These are phyloP conservation scores for Calycopis cecrops DNA, from an alignment of 1,140 invertebrate genomes.

Conservation along the genomic window DNA sequence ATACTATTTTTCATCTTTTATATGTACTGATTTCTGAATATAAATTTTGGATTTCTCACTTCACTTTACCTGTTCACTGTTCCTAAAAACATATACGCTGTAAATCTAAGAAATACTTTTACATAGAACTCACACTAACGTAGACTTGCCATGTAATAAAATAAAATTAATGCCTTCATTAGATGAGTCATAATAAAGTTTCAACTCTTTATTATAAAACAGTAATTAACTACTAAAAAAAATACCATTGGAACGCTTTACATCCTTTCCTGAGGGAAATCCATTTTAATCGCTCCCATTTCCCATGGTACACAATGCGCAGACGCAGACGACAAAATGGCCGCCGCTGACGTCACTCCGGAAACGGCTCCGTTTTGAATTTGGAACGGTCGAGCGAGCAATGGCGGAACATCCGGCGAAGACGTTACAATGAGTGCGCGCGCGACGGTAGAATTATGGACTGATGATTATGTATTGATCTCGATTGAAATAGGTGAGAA, in stretches of 20 bases:
- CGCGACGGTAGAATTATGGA: constrained; percentile 32
- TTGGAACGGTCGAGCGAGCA: constrained; percentile 71
- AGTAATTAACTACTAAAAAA: constrained; percentile 13
- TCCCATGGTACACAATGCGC: constrained; percentile 58
- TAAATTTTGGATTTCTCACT: too few species aligned
- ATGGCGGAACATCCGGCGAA: constrained; percentile 70
- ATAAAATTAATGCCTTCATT: too few species aligned
- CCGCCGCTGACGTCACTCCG: constrained; percentile 65
- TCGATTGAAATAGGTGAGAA: background rate
- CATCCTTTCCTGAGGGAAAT: constrained; percentile 52
- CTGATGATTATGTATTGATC: constrained; percentile 17
- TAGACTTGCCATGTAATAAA: too few species aligned
- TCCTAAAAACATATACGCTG: too few species aligned
- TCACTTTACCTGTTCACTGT: too few species aligned
- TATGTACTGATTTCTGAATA: too few species aligned
- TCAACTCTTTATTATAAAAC: constrained; percentile 2
- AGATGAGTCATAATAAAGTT: too few species aligned
- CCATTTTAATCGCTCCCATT: constrained; percentile 53
- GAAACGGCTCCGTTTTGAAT: constrained; percentile 72
- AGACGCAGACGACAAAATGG: constrained; percentile 68
- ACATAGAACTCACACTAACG: too few species aligned
- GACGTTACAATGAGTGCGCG: constrained; percentile 67
- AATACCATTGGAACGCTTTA: constrained; percentile 17
- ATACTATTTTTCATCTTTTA: too few species aligned
- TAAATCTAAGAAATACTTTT: too few species aligned